Base-by-base conservation (phyloP, 2,113 vertebrate species). In the Passer domesticus region DNA sequence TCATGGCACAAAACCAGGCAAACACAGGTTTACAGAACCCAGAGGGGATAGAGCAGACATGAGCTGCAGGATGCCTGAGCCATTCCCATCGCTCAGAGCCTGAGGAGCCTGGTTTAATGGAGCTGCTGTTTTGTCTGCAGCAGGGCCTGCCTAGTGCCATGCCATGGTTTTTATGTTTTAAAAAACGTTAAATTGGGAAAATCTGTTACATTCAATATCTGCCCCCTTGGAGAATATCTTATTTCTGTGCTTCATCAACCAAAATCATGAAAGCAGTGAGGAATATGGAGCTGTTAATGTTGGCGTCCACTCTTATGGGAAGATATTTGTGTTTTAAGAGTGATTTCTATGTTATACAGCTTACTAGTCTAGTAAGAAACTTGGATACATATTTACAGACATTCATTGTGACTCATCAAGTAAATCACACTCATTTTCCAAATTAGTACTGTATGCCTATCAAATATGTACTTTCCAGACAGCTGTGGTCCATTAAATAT, bases 381-480 rank as follows among this genome's bases (percentile, higher is more conserved):
- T 91, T 75, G 41, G 79, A 60, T 95, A 64, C 53, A 63, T 95
- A 94, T 95, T 96, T 95, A 39, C 87, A 91, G 92, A 85, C 82
- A 84, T 86, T 92, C 84, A n/a, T 92, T 91, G 85, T 96, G 97
- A 97, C 87, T 97, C 96, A 97, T 96, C 92, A 93, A 94, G 91
- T 84, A 97, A 94, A 97, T 94, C 72, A 91, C 87, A 95, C 80
- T 96, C 69, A 94, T 97, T 97, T 97, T 96, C 92, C 52, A 96
- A 96, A 96, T 96, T 81, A 91, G 90, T 75, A 31, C 84, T 93
- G 44, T 83, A n/a, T 70, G 92, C 37, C n/a, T 92, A 68, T 83
- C 49, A 94, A 95, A 95, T 96, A 50, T 81, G 53, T 82, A 82
- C 91, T 96, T 95, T 95, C 59, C 84, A 95, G 74, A 67, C 91